Evolutionary conservation across 2,888 invertebrate species (phyloP), one percentile per base, ranked within the genome.

Genomic region (Mimas tiliae): DNA sequence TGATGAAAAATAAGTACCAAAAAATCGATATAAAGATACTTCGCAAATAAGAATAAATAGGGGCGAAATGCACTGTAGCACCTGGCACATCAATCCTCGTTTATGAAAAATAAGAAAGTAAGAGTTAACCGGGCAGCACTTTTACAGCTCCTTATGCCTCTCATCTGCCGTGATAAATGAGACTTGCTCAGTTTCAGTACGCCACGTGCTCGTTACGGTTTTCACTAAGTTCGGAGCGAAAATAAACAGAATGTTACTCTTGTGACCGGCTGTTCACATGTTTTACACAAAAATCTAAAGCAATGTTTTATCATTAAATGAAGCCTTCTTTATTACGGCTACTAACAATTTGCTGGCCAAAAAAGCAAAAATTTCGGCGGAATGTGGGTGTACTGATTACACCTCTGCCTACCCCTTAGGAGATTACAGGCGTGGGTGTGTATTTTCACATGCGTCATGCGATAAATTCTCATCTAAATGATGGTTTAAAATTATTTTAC

Each of bases 151-250:
- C 85, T 85, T 84, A 84, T 83, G 82, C 82, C 80, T 82, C 85
- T 88, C 89, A 85, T 87, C 85, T 84, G 77, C 75, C 69, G 74
- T 89, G 90, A 91, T 90, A 89, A 90, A 91, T 87, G 89, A 86
- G 84, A 84, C 86, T 88, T 86, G 81, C 81, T 77, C 81, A 88
- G 85, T 88, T 88, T 83, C 70, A 83, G 82, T 79, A 77, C 72
- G 82, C 85, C 91, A 84, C 83, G 85, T 91, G 91, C 82, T 74
- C 72, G 81, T 86, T 87, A 90, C 82, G 83, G 78, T 75, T 80
- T 72, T 67, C 69, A 70, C 79, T 73, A 76, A 78, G 73, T 83
- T 76, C 69, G 73, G 79, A 75, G 70, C 74, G 74, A 75, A 72
- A 76, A 78, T 83, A 82, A 84, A 83, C 80, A 83, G 74, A 76